Evolutionary conservation across 2,797 vertebrate species (phyloP).

Genomic region (Chelon labrosus): DNA sequence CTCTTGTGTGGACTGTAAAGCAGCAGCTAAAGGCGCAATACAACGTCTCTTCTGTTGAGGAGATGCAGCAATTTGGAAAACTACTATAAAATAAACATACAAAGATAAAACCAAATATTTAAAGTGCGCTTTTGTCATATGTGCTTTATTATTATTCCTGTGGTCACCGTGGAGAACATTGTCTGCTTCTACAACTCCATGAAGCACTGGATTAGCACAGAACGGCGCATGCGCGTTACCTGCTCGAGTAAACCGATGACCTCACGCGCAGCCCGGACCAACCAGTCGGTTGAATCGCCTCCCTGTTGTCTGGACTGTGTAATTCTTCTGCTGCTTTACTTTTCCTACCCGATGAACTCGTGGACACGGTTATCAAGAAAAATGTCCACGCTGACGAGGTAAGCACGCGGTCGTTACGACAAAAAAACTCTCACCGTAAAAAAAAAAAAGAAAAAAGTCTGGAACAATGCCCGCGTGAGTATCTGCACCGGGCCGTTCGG

Average conservation of each 20-base stretch:
- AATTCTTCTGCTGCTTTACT: constrained; percentile 8
- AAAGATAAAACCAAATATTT: too few relatives aligned
- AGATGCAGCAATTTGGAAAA: too few relatives aligned
- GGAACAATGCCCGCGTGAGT: constrained; percentile 3
- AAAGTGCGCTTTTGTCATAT: too few relatives aligned
- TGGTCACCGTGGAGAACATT: too few relatives aligned
- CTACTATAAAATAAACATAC: too few relatives aligned
- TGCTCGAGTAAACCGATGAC: constrained; percentile 80
- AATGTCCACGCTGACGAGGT: constrained; percentile 71
- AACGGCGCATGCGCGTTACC: constrained; percentile 76
- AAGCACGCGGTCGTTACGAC: constrained; percentile 23
- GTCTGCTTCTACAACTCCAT: constrained; percentile 52
- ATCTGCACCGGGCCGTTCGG: constrained; percentile 41
- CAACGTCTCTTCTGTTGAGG: too few relatives aligned
- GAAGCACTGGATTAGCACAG: constrained; percentile 3
- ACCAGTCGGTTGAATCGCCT: constrained; percentile 60
- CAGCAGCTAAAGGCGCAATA: too few relatives aligned
- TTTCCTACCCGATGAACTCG: constrained; percentile 37
- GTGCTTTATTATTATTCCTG: too few relatives aligned
- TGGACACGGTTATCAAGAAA: constrained; percentile 9
- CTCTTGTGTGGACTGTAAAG: too few relatives aligned
- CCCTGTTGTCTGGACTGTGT: constrained; percentile 17
- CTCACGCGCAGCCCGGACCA: constrained; percentile 81
- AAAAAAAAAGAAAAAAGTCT: background rate
- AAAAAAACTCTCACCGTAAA: background rate